These are phyloP conservation scores for Carettochelys insculpta DNA, from an alignment of 2,113 vertebrate species.

Conservation along the genomic window DNA sequence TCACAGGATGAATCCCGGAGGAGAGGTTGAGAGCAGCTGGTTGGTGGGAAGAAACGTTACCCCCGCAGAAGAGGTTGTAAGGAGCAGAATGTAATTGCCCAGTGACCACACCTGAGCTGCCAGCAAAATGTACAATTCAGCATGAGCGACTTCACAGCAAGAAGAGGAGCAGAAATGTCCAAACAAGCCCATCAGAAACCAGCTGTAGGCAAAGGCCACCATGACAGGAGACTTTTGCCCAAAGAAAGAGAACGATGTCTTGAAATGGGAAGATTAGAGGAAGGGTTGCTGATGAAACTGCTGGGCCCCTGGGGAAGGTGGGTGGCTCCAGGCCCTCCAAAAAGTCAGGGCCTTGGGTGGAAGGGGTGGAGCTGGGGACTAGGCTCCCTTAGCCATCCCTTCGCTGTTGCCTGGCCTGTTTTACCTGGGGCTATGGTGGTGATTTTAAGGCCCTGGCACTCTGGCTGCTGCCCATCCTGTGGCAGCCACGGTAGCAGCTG, in stretches of 20 bases:
- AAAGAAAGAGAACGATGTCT: neutral
- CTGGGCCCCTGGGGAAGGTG: no score
- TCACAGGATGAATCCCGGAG: neutral
- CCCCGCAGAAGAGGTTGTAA: fast-evolving
- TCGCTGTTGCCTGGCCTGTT: no score
- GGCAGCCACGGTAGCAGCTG: no score
- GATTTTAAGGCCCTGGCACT: no score
- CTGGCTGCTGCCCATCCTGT: no score
- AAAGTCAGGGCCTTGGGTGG: no score
- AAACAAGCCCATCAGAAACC: neutral
- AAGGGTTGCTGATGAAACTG: no score
- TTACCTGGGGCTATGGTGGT: no score
- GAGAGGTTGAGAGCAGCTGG: neutral
- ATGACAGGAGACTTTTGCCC: neutral
- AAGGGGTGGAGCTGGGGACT: no score
- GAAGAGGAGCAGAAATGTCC: fast-evolving
- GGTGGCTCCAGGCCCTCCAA: no score
- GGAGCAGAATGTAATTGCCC: neutral
- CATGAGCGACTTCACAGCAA: neutral
- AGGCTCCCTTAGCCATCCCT: no score
- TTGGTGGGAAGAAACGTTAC: neutral
- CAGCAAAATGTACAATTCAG: fast-evolving
- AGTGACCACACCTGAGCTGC: neutral
- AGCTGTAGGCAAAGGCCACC: neutral
- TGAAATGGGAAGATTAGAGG: neutral